These are phyloP conservation scores for Drosophila lacteicornis DNA, from an alignment of 1,140 invertebrate genomes.

Conservation along the genomic window DNA sequence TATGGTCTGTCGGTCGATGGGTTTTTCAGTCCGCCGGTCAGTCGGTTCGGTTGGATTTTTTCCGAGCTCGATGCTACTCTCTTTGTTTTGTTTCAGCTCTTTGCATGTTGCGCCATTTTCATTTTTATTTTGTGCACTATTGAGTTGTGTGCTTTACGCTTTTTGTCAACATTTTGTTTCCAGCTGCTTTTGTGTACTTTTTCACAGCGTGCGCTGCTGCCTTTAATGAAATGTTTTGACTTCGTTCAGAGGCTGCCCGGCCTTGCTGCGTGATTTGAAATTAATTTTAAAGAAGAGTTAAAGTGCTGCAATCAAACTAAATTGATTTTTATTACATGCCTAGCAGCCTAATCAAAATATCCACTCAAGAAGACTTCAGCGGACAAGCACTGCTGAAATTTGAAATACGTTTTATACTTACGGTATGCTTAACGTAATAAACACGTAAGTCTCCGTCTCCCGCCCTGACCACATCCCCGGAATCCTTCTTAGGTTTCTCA, in stretches of 20 bases:
- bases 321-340: constrained; percentile 12
- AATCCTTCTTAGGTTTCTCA: constrained; percentile 23
- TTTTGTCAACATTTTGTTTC: constrained; percentile 76
- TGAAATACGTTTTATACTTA: constrained; percentile 17
- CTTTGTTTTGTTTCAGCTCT: constrained; percentile 42
- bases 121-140: constrained; percentile 70
- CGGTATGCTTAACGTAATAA: constrained; percentile 31
- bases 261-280: constrained; percentile 9
- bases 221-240: constrained; percentile 76
- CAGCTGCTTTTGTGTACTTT: constrained; percentile 38
- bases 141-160: constrained; percentile 71
- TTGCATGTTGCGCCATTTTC: constrained; percentile 69
- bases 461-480: not conserved
- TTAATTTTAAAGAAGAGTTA: constrained; percentile 31
- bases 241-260: constrained; percentile 7
- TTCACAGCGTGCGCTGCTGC: constrained; percentile 32
- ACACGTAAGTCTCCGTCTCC: constrained; percentile 19
- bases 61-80: constrained; percentile 18
- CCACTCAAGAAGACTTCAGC: constrained; percentile 4
- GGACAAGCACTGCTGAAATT: constrained; percentile 6
- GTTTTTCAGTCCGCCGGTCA: constrained; percentile 27
- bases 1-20: constrained; percentile 37
- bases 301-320: constrained; percentile 2
- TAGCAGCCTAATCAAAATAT: constrained; percentile 31
- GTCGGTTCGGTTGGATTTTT: constrained; percentile 38